These are phyloP conservation scores for Tinea pellionella DNA, from an alignment of 2,888 invertebrate species.

Conservation along the genomic window DNA sequence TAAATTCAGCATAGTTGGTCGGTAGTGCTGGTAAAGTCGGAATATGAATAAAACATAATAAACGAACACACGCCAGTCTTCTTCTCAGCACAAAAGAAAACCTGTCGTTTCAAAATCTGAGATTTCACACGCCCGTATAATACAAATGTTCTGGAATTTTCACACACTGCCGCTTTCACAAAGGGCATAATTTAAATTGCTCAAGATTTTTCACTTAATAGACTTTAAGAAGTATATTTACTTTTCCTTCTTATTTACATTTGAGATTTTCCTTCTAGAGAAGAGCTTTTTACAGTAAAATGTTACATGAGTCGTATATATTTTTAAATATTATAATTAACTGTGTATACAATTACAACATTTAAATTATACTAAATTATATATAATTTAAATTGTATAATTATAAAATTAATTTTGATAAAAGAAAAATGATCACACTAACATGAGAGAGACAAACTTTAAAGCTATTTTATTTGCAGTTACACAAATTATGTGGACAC, in stretches of 20 bases:
- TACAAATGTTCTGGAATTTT: background rate
- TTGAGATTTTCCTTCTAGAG: background rate
- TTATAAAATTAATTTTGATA: too few species aligned
- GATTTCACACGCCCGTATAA: background rate
- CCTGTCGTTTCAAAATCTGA: background rate
- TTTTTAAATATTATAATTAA: too few species aligned
- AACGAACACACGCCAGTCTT: background rate
- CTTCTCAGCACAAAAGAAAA: background rate
- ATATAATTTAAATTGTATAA: too few species aligned
- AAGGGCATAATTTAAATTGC: background rate
- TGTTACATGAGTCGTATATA: too few species aligned
- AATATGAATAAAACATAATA: conserved; percentile 1
- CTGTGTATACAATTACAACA: too few species aligned
- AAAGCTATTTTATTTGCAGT: too few species aligned
- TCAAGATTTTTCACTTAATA: background rate
- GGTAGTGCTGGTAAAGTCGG: background rate
- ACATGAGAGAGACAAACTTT: too few species aligned
- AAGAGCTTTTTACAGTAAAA: too few species aligned
- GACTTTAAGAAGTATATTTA: background rate
- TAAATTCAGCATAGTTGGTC: background rate
- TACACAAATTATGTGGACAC: too few species aligned
- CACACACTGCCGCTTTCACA: background rate
- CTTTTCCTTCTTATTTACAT: too few species aligned
- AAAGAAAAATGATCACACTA: too few species aligned
- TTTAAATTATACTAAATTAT: too few species aligned